Evolutionary conservation across 2,888 invertebrate genomes (phyloP), one percentile per base, ranked within the genome.

Genomic region (Tridacna gigas): DNA sequence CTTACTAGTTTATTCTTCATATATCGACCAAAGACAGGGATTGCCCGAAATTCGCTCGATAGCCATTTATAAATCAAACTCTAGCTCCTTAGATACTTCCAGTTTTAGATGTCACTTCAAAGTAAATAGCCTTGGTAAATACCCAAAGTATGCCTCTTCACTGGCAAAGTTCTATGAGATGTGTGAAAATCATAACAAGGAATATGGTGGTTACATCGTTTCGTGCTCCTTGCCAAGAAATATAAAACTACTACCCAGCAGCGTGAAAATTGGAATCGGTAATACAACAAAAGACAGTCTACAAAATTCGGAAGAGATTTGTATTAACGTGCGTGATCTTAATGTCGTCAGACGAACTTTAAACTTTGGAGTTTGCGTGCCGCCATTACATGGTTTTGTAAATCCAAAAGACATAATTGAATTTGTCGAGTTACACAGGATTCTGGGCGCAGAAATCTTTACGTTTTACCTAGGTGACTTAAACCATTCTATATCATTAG

Each of bases 321-420:
- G 82, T 65, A n/a, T 84, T 12, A 81, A 63, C 18, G 77, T 65
- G 22, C 75, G 61, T 37, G 78, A 73, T 66, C 81, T 75, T n/a
- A 79, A 77, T 28, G 63, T 83, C 11, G 60, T n/a, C 12, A 69
- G 65, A 61, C 71, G 75, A 74, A 86, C 75, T 65, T 56, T 78
- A n/a, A 85, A 89, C 22, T 90, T 91, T 76, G 91, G 91, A 13
- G 87, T 93, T 15, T 93, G 93, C 88, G 89, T 92, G 28, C 91
- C 93, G 0, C 93, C 93, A 20, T 74, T 93, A n/a, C 92, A 90
- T 73, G 93, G 93, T 2, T 74, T 80, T 18, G 82, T 92, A 12
- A 81, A 86, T n/a, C 76, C 85, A 45, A 85, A 89, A 11, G 78
- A 86, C 11, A 78, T 93, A 12, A 83, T 93, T 9, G 92, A 93